Evolutionary conservation across 1,140 invertebrate genomes (phyloP).

Genomic region (Drosophila ohnishii): DNA sequence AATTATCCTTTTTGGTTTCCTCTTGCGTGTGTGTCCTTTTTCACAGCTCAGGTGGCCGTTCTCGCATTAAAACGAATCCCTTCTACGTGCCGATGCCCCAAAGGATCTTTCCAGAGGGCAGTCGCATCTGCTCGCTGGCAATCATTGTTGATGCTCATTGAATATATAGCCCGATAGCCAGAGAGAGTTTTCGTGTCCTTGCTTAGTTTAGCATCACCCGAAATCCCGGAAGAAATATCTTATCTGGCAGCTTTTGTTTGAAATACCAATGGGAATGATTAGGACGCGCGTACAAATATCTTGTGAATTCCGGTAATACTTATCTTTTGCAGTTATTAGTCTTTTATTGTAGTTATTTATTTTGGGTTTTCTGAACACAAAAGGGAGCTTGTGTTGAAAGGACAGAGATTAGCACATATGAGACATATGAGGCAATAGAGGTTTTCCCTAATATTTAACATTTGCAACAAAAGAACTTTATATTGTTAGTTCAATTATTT

Average conservation of each 20-base stretch:
- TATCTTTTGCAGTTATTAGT: not conserved
- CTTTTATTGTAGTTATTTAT: not conserved
- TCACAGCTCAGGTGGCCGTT: conserved; percentile 29
- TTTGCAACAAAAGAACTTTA: no score
- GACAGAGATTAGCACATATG: no score
- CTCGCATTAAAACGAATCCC: conserved; percentile 65
- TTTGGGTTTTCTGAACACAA: not conserved
- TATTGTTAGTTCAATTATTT: no score
- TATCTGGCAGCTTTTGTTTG: not conserved
- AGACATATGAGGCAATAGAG: no score
- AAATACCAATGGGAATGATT: not conserved
- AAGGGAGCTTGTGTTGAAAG: not conserved
- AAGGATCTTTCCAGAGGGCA: conserved; percentile 26
- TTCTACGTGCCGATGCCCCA: conserved; percentile 58
- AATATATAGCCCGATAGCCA: conserved; percentile 37
- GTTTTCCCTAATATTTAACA: no score
- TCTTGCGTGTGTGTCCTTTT: conserved; percentile 15
- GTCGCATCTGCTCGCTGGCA: conserved; percentile 24
- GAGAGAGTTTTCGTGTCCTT: not conserved
- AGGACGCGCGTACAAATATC: not conserved
- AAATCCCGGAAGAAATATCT: not conserved
- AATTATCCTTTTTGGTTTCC: conserved; percentile 48
- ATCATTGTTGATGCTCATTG: conserved; percentile 60
- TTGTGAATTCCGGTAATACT: not conserved
- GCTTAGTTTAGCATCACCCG: not conserved